A percentile compares a stretch with the other conserved stretches of the same genome.
Conservation (phyloP, 1,140 invertebrate genomes). For the Rhagoletis zephyria region DNA sequence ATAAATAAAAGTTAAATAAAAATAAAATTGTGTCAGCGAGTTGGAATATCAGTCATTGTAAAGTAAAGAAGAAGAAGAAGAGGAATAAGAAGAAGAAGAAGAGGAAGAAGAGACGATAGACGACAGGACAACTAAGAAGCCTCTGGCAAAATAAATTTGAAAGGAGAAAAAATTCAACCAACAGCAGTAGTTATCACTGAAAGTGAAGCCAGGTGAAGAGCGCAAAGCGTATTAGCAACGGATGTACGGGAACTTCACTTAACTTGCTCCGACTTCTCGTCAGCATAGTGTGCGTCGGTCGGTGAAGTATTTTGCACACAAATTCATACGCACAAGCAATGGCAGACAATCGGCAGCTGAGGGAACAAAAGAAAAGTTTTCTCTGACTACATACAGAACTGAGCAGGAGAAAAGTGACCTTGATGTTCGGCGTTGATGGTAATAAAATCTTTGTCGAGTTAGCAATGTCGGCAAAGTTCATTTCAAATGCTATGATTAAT, state of each 20-base stretch:
- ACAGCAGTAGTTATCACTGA: too few relatives aligned
- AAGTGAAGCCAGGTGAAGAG: not conserved
- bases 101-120: too few relatives aligned
- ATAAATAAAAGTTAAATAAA: slow-evolving; percentile 21
- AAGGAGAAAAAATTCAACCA: not conserved
- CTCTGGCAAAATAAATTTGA: not conserved
- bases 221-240: not conserved
- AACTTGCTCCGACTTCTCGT: not conserved
- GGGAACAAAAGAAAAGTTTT: slow-evolving; percentile 1
- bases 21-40: slow-evolving; percentile 5
- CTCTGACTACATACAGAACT: not conserved
- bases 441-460: slow-evolving; percentile 20
- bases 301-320: not conserved
- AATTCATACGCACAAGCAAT: not conserved
- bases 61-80: not conserved
- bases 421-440: not conserved
- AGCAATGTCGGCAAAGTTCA: slow-evolving; percentile 13
- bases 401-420: not conserved
- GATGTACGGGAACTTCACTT: slow-evolving; percentile 8
- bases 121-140: not conserved
- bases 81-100: not conserved
- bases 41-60: not conserved
- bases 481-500: slow-evolving; percentile 40
- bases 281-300: not conserved
- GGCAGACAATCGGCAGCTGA: not conserved